Base-by-base conservation (phyloP, 92 coral and sea anemone species). In the Zoanthus gigantus region DNA sequence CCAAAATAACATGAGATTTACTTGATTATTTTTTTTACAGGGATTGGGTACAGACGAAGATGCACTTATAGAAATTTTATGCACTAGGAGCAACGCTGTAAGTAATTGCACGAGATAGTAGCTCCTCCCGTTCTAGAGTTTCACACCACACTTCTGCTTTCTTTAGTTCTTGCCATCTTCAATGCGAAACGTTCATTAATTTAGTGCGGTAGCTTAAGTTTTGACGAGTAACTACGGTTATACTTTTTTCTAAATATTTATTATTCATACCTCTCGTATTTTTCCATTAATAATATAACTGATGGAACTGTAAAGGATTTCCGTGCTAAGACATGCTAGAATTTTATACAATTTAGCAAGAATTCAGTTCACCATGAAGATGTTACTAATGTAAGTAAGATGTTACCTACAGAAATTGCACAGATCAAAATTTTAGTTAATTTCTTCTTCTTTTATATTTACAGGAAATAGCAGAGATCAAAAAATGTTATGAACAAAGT, bases 401-500 rank as follows among this genome's bases (percentile, higher is more conserved):
- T 23, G 23, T 23, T 60, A 5, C 11, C 68, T 5, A 63, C 6
- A 63, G 0, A 16, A 63, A 63, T 5, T 7, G 54, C 54, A 50
- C 9, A 9, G 8, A 9, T 16, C 9, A 6, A 63, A 63, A 9
- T 9, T 6, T 34, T 34, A 34, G 42, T 34, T 0, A 63, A 63
- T 63, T 63, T 63, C 0, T 63, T 50, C 12, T 7, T 50, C 23
- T 42, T 73, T 60, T 76, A 16, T 82, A 78, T 28, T 75, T 66
- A 7, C 84, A 96, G 98, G 98, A 96, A 77, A 90, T 96, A 34
- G 91, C 88, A 9, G 92, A 89, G 37, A 90, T 96, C 50, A 91
- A 91, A 89, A 92, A 94, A 76, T 94, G 86, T 15, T 94, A 96
- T 88, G 80, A 88, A 82, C 89, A 93, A 90, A 86, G 98, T 94